Evolutionary conservation across 2,113 vertebrate genomes (phyloP).

Genomic region (Neolamprologus toae): DNA sequence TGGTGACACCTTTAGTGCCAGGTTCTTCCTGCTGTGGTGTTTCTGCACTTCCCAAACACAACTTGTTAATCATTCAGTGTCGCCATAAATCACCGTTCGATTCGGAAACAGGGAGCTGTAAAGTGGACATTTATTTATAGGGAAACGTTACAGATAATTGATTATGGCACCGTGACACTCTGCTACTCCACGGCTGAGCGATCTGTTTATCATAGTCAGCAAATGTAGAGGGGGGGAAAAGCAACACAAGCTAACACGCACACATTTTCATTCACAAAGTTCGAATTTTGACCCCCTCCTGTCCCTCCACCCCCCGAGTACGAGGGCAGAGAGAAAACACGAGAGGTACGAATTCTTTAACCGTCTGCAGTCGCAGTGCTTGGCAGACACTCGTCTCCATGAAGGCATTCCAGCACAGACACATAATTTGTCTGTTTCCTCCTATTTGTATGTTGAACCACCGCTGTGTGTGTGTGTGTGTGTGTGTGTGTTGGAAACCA

Average conservation of each 20-base stretch:
- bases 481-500: not conserved
- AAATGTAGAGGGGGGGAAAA: not conserved
- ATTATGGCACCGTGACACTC: not conserved
- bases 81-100: not conserved
- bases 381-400: slow-evolving; percentile 38
- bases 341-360: slow-evolving; percentile 29
- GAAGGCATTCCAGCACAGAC: slow-evolving; percentile 55
- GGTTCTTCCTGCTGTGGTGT: not conserved
- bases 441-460: slow-evolving; percentile 43
- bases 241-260: not conserved
- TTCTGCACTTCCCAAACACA: not conserved
- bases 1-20: not conserved
- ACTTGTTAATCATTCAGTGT: not conserved
- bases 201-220: slow-evolving; percentile 5
- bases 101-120: not conserved
- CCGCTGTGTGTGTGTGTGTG: not conserved
- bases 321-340: not conserved
- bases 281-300: not conserved
- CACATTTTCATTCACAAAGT: slow-evolving; percentile 33
- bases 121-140: slow-evolving; percentile 1
- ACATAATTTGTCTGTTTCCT: slow-evolving; percentile 59
- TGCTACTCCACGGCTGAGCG: not conserved
- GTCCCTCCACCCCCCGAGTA: not conserved
- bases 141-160: not conserved
- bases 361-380: slow-evolving; percentile 33